phyloP scores from a whole-genome alignment of 2,888 invertebrate species.

The Mayetiola destructor region DNA sequence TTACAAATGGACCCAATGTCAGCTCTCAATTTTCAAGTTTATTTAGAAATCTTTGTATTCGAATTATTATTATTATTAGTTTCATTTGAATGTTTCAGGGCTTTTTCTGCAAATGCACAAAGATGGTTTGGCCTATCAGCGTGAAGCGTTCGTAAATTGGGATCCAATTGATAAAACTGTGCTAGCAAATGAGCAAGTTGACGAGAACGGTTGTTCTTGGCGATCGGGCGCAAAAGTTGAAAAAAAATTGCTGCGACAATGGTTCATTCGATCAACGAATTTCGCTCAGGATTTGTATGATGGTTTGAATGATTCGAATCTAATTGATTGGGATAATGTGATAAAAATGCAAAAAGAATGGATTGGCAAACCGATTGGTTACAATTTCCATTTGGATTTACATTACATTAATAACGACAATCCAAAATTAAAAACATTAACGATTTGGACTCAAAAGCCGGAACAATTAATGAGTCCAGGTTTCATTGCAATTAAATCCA shows the following conservation, averaged over 20 bases:
- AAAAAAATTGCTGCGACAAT: conserved; percentile 75
- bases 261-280: conserved; percentile 85
- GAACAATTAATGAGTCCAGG: conserved; percentile 55
- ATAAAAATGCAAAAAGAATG: conserved; percentile 73
- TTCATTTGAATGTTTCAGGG: background rate
- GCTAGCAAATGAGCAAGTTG: conserved; percentile 95
- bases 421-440: conserved; percentile 31
- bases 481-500: conserved; percentile 50
- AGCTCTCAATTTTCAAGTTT: conserved; percentile 33
- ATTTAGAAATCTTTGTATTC: conserved; percentile 76
- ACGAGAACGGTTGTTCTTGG: conserved; percentile 83
- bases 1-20: conserved; percentile 89
- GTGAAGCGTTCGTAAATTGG: conserved; percentile 87
- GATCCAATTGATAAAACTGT: conserved; percentile 97
- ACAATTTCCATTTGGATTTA: conserved; percentile 50
- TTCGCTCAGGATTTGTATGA: conserved; percentile 58
- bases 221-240: conserved; percentile 90
- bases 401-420: conserved; percentile 26
- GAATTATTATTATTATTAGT: conserved; percentile 67
- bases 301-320: conserved; percentile 50
- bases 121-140: background rate
- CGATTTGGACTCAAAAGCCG: conserved; percentile 60
- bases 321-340: conserved; percentile 73
- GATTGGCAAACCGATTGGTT: conserved; percentile 78
- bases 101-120: background rate